phyloP scores from a whole-genome alignment of 2,113 vertebrate genomes.

The Mohoua ochrocephala region DNA sequence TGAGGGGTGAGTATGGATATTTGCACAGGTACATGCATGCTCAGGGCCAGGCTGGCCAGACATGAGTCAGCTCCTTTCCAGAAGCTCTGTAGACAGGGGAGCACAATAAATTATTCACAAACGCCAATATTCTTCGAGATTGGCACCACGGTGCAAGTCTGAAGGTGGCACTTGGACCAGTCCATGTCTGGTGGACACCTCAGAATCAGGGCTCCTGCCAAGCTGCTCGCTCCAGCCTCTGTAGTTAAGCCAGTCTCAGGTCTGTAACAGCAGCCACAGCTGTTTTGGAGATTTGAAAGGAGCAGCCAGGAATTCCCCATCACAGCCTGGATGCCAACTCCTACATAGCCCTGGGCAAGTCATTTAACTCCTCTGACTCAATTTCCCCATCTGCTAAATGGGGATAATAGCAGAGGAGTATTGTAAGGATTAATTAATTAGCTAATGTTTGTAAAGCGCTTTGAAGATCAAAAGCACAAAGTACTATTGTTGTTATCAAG shows the following conservation, averaged over 20 bases:
- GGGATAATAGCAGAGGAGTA: conserved; percentile 27
- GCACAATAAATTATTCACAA: neutral
- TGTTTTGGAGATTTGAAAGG: conserved; percentile 14
- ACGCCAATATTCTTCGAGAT: accelerated
- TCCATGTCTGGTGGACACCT: neutral
- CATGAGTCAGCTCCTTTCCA: neutral
- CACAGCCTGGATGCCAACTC: conserved; percentile 8
- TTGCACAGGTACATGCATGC: neutral
- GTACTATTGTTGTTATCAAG: conserved; percentile 50
- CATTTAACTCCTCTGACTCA: conserved; percentile 25
- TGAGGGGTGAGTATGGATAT: neutral
- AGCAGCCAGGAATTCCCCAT: conserved; percentile 54
- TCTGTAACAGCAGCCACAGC: conserved; percentile 11
- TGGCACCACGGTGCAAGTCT: neutral
- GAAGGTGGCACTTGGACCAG: neutral
- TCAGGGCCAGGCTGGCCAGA: neutral
- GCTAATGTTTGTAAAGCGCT: conserved; percentile 23
- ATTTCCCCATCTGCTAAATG: conserved; percentile 40
- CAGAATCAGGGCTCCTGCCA: neutral
- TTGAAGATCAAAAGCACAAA: conserved; percentile 49
- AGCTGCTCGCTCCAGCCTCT: neutral
- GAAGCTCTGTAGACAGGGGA: neutral
- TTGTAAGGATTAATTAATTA: conserved; percentile 55
- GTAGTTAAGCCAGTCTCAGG: neutral
- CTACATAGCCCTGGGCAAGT: neutral